A percentile compares a stretch with the other conserved stretches of the same genome.
Evolutionary conservation across 2,113 vertebrate genomes (phyloP).

Genomic region (Okapia johnstoni): DNA sequence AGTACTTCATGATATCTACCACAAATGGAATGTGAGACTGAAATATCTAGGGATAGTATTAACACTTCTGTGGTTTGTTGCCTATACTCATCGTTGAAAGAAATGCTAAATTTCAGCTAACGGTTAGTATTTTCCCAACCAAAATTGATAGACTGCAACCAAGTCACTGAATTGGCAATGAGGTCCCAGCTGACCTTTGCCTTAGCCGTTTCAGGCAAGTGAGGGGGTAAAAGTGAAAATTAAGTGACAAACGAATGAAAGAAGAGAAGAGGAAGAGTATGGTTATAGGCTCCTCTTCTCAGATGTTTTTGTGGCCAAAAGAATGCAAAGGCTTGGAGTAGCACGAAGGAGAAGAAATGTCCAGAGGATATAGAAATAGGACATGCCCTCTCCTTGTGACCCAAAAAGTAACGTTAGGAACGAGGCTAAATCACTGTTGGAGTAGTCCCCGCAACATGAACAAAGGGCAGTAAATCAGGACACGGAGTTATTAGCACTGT

Average conservation of each 20-base stretch:
- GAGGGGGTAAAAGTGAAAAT: not conserved
- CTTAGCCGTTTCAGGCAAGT: not conserved
- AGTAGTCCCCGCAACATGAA: not conserved
- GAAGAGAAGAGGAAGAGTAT: not conserved
- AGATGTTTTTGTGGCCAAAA: not conserved
- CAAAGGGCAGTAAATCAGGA: not conserved
- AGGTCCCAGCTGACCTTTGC: not conserved
- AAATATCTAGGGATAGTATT: not conserved
- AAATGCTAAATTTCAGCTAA: not conserved
- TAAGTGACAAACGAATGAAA: not conserved
- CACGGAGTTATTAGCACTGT: not conserved
- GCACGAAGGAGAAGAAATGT: not conserved
- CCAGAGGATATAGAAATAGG: not conserved
- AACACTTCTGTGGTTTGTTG: not conserved
- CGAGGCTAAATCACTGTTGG: not conserved
- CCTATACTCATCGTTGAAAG: not conserved
- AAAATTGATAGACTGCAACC: not conserved
- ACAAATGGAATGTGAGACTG: not conserved
- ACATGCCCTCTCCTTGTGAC: not conserved
- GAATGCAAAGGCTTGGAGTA: not conserved
- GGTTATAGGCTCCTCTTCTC: not conserved
- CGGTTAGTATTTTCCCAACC: not conserved
- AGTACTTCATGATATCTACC: not conserved
- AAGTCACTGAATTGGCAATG: not conserved
- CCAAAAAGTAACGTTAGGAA: not conserved